These are phyloP conservation scores for Thermophis baileyi DNA, from an alignment of 2,113 vertebrate genomes.

Conservation along the genomic window DNA sequence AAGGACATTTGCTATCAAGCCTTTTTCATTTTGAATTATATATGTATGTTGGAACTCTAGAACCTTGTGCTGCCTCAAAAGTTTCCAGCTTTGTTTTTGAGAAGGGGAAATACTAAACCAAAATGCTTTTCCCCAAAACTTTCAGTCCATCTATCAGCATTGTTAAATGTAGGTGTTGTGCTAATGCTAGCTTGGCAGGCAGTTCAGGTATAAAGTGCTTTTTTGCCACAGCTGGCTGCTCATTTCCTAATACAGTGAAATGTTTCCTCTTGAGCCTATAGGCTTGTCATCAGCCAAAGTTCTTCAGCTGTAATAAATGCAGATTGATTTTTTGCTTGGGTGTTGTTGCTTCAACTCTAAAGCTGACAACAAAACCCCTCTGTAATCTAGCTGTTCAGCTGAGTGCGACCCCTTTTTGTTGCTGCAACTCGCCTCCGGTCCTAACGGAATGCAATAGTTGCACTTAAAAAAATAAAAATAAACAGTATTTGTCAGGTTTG, in stretches of 20 bases:
- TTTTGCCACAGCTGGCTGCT: conserved; percentile 1
- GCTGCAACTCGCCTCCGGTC: neutral
- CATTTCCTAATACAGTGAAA: neutral
- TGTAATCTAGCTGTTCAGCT: neutral
- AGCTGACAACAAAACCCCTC: neutral
- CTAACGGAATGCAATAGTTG: neutral
- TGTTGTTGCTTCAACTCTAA: neutral
- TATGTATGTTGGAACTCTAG: neutral
- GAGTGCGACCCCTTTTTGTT: neutral
- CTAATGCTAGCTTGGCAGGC: conserved; percentile 27
- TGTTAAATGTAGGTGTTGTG: accelerated
- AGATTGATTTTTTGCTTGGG: neutral
- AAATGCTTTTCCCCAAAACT: neutral
- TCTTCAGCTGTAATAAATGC: conserved; percentile 23
- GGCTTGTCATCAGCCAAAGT: neutral
- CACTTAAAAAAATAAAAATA: neutral
- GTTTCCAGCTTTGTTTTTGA: neutral
- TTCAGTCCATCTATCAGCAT: neutral
- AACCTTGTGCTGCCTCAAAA: neutral
- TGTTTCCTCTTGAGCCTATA: conserved; percentile 15
- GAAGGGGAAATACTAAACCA: neutral
- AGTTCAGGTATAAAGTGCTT: neutral
- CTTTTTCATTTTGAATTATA: neutral
- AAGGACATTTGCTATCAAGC: neutral
- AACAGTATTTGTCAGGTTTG: neutral